phyloP scores from a whole-genome alignment of 2,113 vertebrate genomes.

The Anhinga rufa region DNA sequence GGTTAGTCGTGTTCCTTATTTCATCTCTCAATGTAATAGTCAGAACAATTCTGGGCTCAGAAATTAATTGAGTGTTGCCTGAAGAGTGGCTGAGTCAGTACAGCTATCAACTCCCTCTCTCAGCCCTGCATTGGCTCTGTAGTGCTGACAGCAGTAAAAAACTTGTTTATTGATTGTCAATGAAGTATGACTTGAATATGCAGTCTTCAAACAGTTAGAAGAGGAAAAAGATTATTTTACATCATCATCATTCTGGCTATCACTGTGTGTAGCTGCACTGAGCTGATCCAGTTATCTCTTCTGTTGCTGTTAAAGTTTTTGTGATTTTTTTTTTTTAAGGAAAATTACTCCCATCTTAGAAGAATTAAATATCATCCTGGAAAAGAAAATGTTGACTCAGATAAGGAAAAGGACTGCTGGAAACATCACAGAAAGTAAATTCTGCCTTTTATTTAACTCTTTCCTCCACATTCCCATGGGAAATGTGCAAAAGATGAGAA shows the following conservation, averaged over 20 bases:
- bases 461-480: not conserved
- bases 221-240: not conserved
- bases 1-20: not conserved
- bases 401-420: not conserved
- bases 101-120: not conserved
- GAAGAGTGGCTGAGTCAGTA: not conserved
- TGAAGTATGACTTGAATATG: not conserved
- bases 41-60: not conserved
- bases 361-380: not conserved
- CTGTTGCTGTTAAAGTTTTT: not conserved
- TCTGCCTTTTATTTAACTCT: not conserved
- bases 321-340: not conserved
- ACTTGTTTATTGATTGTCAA: slow-evolving; percentile 13
- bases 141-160: slow-evolving; percentile 29
- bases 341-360: not conserved
- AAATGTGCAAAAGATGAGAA: not conserved
- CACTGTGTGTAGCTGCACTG: not conserved
- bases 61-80: slow-evolving; percentile 13
- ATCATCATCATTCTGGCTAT: not conserved
- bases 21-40: not conserved
- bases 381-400: not conserved
- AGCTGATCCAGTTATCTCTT: not conserved
- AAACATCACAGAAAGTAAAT: not conserved
- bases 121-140: not conserved
- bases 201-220: not conserved